Percentiles rank a stretch among this genome's conserved stretches.
Conservation (phyloP, 1,140 invertebrate genomes). For the Drosophila tristis region DNA sequence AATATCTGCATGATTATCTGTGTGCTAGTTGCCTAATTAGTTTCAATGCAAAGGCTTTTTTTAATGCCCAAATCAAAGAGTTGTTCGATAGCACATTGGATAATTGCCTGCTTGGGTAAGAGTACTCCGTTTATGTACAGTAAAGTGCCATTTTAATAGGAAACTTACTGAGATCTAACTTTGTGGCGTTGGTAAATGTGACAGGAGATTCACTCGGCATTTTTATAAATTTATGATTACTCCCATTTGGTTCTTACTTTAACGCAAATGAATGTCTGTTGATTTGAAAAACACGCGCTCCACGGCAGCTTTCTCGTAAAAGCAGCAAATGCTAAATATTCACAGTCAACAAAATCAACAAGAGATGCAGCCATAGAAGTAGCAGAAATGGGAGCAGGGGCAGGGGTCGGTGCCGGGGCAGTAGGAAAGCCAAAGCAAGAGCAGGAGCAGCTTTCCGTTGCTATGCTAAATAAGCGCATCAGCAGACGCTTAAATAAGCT, state of each 20-base stretch:
- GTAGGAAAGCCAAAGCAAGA: slow-evolving; percentile 12
- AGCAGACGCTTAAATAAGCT: slow-evolving; percentile 73
- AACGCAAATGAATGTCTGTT: slow-evolving; percentile 35
- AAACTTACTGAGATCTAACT: no score
- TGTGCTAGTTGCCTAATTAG: no score
- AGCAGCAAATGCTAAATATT: slow-evolving; percentile 59
- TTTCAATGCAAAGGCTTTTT: no score
- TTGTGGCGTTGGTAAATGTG: no score
- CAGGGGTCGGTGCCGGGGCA: no score
- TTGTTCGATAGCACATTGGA: no score
- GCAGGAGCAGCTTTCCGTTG: slow-evolving; percentile 33
- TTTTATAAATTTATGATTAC: not conserved
- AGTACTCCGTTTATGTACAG: no score
- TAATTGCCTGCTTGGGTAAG: no score
- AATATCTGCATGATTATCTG: no score
- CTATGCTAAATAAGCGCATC: slow-evolving; percentile 66
- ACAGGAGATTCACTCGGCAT: not conserved
- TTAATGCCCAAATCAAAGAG: no score
- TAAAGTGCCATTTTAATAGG: no score
- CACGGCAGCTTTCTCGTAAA: slow-evolving; percentile 40
- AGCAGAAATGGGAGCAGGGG: no score
- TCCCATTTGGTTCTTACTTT: slow-evolving; percentile 4
- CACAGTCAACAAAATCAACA: slow-evolving; percentile 59
- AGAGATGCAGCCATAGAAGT: slow-evolving; percentile 14
- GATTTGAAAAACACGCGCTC: slow-evolving; percentile 49